phyloP scores from a whole-genome alignment of 2,888 invertebrate species.

The Pimpla rufipes region DNA sequence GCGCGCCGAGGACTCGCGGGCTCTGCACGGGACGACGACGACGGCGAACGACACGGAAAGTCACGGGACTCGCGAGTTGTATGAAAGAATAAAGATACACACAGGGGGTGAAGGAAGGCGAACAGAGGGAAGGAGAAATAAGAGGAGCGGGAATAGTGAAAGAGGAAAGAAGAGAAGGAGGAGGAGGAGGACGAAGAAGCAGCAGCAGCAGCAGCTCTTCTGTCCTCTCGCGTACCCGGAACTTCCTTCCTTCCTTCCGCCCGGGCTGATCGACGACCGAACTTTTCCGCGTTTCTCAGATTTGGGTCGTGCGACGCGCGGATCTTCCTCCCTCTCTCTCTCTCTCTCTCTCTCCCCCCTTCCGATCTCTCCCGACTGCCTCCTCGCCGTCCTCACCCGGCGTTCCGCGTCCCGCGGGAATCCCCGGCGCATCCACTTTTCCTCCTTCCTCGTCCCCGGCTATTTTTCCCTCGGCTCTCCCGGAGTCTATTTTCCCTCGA shows the following conservation, averaged over 20 bases:
- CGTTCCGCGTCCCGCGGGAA: constrained; percentile 33
- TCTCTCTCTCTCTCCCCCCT: constrained; percentile 61
- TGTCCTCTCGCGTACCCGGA: constrained; percentile 80
- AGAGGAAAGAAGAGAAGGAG: constrained; percentile 64
- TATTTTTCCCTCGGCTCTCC: constrained; percentile 51
- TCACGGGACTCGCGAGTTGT: constrained; percentile 64
- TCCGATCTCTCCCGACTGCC: constrained; percentile 67
- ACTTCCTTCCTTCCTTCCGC: constrained; percentile 84
- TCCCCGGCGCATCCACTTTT: constrained; percentile 47
- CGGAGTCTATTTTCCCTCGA: constrained; percentile 54
- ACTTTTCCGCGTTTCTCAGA: constrained; percentile 83
- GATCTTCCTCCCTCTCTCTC: constrained; percentile 73
- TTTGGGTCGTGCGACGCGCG: constrained; percentile 84
- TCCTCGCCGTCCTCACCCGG: constrained; percentile 45
- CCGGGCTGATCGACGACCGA: constrained; percentile 84
- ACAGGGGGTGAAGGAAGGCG: constrained; percentile 42
- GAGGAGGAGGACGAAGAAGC: constrained; percentile 72
- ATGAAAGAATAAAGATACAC: constrained; percentile 68
- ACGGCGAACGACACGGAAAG: constrained; percentile 63
- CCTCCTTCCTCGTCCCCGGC: constrained; percentile 29
- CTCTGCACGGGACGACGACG: no score
- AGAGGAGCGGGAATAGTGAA: constrained; percentile 70
- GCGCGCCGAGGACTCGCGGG: constrained; percentile 6
- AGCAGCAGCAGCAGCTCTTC: constrained; percentile 76
- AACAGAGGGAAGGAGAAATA: constrained; percentile 69